phyloP scores from a whole-genome alignment of 2,113 vertebrate species.

The Eretmochelys imbricata region DNA sequence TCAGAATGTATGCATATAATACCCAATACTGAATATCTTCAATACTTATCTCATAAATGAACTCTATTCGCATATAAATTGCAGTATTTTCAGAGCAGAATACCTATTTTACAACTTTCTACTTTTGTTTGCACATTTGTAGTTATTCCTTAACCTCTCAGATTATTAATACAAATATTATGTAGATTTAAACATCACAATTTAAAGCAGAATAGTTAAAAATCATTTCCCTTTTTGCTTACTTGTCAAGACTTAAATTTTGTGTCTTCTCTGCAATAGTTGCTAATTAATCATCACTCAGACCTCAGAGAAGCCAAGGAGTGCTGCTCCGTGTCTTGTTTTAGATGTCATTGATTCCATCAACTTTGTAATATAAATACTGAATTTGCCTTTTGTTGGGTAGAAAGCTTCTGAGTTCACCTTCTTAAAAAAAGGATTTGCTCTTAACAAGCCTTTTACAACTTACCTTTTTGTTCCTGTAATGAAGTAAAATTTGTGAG shows the following conservation, averaged over 20 bases:
- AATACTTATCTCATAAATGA: background rate
- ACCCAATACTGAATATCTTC: background rate
- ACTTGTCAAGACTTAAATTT: background rate
- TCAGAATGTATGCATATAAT: accelerated
- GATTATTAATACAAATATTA: background rate
- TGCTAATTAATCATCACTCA: background rate
- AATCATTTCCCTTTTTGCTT: background rate
- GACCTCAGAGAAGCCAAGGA: background rate
- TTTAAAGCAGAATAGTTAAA: background rate
- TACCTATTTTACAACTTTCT: background rate
- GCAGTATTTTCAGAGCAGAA: background rate
- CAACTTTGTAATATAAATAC: background rate
- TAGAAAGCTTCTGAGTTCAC: background rate
- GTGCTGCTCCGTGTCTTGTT: background rate
- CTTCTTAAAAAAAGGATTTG: background rate
- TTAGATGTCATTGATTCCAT: background rate
- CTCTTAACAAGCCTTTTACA: background rate
- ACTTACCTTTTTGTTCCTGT: background rate
- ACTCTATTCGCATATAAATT: background rate
- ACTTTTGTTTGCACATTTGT: background rate
- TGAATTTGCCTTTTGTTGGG: background rate
- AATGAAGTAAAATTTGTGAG: background rate
- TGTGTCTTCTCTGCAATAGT: background rate
- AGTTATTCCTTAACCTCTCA: background rate
- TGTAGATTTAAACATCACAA: background rate